Evolutionary conservation across 2,888 invertebrate species (phyloP).

Genomic region (Ligdia adustata): DNA sequence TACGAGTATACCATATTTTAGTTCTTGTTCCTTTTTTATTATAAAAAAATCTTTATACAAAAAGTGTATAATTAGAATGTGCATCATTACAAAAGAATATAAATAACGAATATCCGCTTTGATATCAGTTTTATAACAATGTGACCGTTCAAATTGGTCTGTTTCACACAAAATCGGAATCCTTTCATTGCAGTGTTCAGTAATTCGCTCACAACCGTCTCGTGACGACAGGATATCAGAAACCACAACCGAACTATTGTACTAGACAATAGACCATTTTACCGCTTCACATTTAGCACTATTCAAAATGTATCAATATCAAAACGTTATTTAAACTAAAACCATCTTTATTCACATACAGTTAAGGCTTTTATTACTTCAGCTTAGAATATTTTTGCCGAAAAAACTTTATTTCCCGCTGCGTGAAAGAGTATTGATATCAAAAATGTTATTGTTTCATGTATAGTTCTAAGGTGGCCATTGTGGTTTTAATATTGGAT

Average conservation of each 20-base stretch:
- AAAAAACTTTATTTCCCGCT: constrained; percentile 16
- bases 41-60: no score
- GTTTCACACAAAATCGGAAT: constrained; percentile 45
- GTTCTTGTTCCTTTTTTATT: no score
- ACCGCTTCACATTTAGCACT: constrained; percentile 55
- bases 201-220: constrained; percentile 35
- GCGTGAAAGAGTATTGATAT: constrained; percentile 26
- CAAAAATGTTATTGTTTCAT: constrained; percentile 50
- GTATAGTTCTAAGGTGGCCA: constrained; percentile 52
- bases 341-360: not conserved
- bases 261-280: constrained; percentile 51
- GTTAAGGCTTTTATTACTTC: not conserved
- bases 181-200: constrained; percentile 37
- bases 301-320: constrained; percentile 20
- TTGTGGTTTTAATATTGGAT: constrained; percentile 48
- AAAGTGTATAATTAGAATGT: no score
- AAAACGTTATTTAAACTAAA: not conserved
- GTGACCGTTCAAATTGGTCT: constrained; percentile 42
- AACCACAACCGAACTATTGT: constrained; percentile 45
- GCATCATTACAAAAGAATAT: not conserved
- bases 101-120: constrained; percentile 17
- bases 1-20: no score
- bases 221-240: constrained; percentile 46
- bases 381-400: not conserved
- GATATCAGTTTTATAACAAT: constrained; percentile 40